Base-by-base conservation (phyloP, 2,113 vertebrate genomes). In the Propithecus coquereli region DNA sequence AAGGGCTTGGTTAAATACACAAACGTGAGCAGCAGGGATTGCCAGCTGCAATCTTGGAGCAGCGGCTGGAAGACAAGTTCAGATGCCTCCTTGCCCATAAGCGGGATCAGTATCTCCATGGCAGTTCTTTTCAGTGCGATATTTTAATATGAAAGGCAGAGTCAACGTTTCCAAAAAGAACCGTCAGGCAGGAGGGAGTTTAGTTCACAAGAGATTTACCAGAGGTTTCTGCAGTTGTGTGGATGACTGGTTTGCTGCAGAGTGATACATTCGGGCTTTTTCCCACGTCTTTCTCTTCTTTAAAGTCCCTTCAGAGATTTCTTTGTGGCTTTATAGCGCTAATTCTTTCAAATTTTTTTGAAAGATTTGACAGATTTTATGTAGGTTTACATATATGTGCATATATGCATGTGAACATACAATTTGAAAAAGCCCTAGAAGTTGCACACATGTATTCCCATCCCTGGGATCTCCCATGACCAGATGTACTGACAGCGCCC, bases 91-190 rank as follows among this genome's bases (percentile, higher is more conserved):
- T 95, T 91, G 93, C 83, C 77, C 63, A 47, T 47, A 68, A 93
- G 68, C 9, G 16, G 65, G 73, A 97, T 97, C 96, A 63, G 20
- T 95, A 84, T 73, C 90, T 96, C 94, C 37, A 63, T 45, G 32
- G 66, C 32, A 94, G 87, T 84, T 79, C 91, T 97, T 96, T 93
- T 66, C 94, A 93, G 77, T 32, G 63, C 37, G 50, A 10, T 66
- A 95, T 54, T 97, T 97, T 97, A 97, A 97, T 54, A 83, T 5
- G 57, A 96, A 97, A 97, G 83, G 63, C 94, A 96, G 97, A 89
- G 94, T 82, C 71, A 96, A 95, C 17, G 27, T 68, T 96, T 96
- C 96, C 83, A 94, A 93, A 97, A 71, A 54, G 25, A 98, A 70
- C 59, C 88, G 80, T 93, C 94, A 95, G 90, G 52, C 73, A 95